These are phyloP conservation scores for Polydrusus pterygomalis DNA, from an alignment of 2,888 invertebrate species.

Conservation along the genomic window DNA sequence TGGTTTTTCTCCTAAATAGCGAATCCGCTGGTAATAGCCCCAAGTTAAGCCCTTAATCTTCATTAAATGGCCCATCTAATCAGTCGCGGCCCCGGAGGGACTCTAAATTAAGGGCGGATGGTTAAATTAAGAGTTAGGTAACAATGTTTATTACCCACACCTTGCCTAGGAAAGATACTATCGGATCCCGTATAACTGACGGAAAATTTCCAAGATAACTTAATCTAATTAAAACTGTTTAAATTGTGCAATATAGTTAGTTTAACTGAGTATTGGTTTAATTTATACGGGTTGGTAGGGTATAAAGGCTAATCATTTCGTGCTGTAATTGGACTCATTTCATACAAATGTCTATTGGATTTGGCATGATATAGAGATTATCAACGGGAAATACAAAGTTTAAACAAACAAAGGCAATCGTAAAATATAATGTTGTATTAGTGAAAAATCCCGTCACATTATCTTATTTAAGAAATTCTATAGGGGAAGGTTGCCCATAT, in stretches of 20 bases:
- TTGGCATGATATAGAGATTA: too few relatives aligned
- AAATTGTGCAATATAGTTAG: conserved; percentile 2
- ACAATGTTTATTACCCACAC: conserved; percentile 36
- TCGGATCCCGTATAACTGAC: not conserved
- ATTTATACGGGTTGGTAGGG: not conserved
- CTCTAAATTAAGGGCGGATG: conserved; percentile 20
- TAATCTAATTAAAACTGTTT: conserved; percentile 20
- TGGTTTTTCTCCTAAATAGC: conserved; percentile 37
- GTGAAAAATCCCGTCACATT: too few relatives aligned
- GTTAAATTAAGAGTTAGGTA: conserved; percentile 39
- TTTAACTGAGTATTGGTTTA: conserved; percentile 12
- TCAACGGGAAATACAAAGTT: too few relatives aligned
- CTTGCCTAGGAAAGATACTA: not conserved
- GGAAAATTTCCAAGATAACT: conserved; percentile 9
- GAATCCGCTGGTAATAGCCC: conserved; percentile 33
- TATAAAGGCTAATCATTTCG: not conserved
- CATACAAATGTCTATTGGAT: not conserved
- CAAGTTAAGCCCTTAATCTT: conserved; percentile 40
- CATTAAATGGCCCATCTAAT: conserved; percentile 45
- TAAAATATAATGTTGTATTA: too few relatives aligned
- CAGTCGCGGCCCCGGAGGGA: conserved; percentile 28
- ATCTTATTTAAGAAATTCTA: too few relatives aligned
- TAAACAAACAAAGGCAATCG: too few relatives aligned
- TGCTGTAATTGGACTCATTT: not conserved
- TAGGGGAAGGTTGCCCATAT: too few relatives aligned